These are phyloP conservation scores for Lamellibrachia columna DNA, from an alignment of 2,888 invertebrate species.

Conservation along the genomic window DNA sequence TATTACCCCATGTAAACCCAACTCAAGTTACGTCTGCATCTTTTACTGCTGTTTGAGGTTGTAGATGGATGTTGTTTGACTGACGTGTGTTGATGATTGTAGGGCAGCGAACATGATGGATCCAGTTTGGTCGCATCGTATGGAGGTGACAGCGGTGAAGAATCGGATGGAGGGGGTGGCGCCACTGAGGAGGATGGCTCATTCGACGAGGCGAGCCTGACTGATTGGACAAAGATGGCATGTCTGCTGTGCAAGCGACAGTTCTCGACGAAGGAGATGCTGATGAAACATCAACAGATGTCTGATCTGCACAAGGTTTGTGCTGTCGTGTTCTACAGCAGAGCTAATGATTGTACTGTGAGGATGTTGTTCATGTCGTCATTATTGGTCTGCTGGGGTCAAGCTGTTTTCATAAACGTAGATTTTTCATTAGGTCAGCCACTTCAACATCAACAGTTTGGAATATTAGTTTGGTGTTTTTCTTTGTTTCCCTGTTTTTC, in stretches of 20 bases:
- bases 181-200: constrained; percentile 43
- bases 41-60: background rate
- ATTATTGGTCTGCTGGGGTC: no score
- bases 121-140: constrained; percentile 77
- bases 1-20: no score
- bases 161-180: constrained; percentile 70
- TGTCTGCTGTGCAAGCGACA: constrained; percentile 95
- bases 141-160: constrained; percentile 77
- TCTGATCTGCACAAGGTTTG: constrained; percentile 87
- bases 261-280: constrained; percentile 87
- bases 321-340: background rate
- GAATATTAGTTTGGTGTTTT: no score
- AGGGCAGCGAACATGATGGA: constrained; percentile 7
- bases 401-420: no score
- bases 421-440: no score
- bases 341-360: background rate
- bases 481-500: no score
- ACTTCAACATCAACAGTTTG: no score
- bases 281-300: constrained; percentile 88
- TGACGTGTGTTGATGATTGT: background rate
- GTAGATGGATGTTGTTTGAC: background rate
- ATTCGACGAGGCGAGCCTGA: constrained; percentile 53
- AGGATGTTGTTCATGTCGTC: background rate
- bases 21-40: background rate
- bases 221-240: constrained; percentile 88